Conservation (phyloP, 2,113 vertebrate genomes). For the Mustela nigripes region DNA sequence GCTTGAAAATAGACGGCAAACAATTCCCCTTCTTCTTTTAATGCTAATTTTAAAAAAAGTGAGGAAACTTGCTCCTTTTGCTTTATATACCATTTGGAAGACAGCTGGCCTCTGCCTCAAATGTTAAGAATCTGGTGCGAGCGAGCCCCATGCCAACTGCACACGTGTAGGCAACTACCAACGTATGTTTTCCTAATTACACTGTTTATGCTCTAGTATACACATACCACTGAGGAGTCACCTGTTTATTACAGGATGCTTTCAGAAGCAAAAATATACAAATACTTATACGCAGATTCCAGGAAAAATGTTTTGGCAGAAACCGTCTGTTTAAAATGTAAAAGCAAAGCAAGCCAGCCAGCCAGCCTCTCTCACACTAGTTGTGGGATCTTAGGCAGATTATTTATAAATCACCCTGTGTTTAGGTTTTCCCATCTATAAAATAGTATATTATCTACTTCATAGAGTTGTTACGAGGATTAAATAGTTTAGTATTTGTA, state of each 20-base stretch:
- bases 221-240: not conserved
- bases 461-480: not conserved
- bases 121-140: not conserved
- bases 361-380: not conserved
- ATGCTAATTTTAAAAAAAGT: not conserved
- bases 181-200: not conserved
- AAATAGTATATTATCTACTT: not conserved
- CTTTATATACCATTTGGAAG: not conserved
- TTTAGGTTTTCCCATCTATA: conserved; percentile 14
- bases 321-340: not conserved
- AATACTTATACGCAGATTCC: not conserved
- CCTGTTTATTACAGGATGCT: not conserved
- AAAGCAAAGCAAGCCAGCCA: not conserved
- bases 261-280: conserved; percentile 1
- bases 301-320: not conserved
- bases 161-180: not conserved
- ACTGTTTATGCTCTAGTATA: not conserved
- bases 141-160: not conserved
- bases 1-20: not conserved
- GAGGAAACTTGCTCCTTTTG: not conserved
- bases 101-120: not conserved
- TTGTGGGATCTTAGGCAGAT: not conserved
- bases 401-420: not conserved
- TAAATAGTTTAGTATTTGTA: not conserved
- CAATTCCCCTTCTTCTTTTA: not conserved